phyloP scores from a whole-genome alignment of 2,113 vertebrate species.

The Mustelus asterias region DNA sequence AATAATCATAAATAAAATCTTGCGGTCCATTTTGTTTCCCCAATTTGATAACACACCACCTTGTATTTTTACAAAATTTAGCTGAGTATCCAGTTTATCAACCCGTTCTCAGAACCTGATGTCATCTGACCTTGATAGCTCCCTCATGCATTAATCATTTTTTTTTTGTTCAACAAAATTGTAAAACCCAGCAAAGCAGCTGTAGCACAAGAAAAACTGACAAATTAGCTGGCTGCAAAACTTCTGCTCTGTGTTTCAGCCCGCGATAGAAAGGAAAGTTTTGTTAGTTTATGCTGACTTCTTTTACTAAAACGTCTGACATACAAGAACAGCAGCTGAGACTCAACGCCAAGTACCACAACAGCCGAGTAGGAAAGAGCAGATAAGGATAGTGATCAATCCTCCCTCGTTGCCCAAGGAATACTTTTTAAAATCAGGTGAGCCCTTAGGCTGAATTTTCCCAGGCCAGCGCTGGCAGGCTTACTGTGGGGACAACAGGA shows the following conservation, averaged over 20 bases:
- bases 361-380: not conserved
- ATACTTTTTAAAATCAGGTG: not conserved
- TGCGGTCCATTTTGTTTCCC: no score
- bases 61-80: not conserved
- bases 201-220: not conserved
- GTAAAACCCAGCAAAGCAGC: not conserved
- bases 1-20: not conserved
- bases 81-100: not conserved
- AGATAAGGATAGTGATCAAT: not conserved
- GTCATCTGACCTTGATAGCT: not conserved
- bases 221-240: not conserved
- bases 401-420: not conserved
- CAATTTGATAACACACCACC: not conserved
- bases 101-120: not conserved
- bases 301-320: not conserved
- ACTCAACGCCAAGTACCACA: not conserved
- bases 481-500: no score
- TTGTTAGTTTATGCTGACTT: not conserved
- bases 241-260: not conserved
- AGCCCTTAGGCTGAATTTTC: not conserved
- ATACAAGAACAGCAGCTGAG: not conserved
- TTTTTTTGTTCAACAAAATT: not conserved
- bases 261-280: no score
- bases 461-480: no score
- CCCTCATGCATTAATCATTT: not conserved